A percentile compares a stretch with the other conserved stretches of the same genome.
Evolutionary conservation across 2,113 vertebrate genomes (phyloP).

Genomic region (Dipodomys stephensi): DNA sequence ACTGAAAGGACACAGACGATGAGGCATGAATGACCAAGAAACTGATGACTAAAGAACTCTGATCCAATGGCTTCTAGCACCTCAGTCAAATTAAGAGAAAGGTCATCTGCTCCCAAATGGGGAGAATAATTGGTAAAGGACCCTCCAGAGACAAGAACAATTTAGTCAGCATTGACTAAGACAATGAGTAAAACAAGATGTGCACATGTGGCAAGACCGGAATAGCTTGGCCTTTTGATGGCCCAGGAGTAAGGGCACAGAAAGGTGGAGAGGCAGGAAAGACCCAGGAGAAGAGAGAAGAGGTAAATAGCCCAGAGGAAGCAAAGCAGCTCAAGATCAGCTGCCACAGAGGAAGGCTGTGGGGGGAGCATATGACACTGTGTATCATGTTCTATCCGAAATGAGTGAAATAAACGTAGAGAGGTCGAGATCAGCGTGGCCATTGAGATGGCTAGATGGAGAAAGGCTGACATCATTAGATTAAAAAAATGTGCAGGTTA

Average conservation of each 20-base stretch:
- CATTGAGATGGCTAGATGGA: not conserved
- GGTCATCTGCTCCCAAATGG: not conserved
- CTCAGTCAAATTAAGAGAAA: not conserved
- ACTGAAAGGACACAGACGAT: not conserved
- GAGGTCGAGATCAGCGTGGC: not conserved
- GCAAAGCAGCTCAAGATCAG: not conserved
- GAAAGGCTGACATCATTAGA: not conserved
- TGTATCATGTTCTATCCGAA: not conserved
- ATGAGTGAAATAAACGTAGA: not conserved
- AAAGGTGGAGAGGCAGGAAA: not conserved
- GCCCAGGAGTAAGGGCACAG: not conserved
- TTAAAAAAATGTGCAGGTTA: slow-evolving; percentile 3
- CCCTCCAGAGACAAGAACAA: not conserved
- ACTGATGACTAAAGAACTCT: not conserved
- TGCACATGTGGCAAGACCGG: not conserved
- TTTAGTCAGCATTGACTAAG: too few species aligned
- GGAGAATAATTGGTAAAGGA: not conserved
- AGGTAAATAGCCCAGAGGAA: not conserved
- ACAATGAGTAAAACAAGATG: not conserved
- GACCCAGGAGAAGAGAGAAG: not conserved
- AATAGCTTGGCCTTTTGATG: too few species aligned
- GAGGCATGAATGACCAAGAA: not conserved
- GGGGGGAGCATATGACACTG: rapidly evolving
- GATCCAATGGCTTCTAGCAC: not conserved
- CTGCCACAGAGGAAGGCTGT: too few species aligned